A percentile compares a stretch with the other conserved stretches of the same genome.
Evolutionary conservation across 2,797 vertebrate species (phyloP).

Genomic region (Falco novaeseelandiae): DNA sequence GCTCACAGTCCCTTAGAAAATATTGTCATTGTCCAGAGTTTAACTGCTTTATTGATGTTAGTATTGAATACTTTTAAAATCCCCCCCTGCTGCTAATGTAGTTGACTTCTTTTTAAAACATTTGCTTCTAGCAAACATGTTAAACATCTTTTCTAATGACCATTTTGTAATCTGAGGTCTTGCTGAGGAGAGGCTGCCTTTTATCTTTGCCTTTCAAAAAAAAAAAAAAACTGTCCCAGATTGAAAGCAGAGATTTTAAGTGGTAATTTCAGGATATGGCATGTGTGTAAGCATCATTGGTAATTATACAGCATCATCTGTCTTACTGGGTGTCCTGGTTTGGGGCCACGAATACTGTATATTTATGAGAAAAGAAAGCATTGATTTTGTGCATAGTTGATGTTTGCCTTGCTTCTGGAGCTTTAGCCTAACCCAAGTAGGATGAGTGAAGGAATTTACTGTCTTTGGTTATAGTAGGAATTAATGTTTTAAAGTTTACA

Average conservation of each 20-base stretch:
- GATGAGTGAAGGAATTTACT: slow-evolving; percentile 1
- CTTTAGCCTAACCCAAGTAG: background rate
- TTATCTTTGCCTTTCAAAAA: background rate
- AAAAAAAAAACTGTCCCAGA: too few species aligned
- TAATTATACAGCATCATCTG: background rate
- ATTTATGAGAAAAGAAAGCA: background rate
- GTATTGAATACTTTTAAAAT: background rate
- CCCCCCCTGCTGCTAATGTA: background rate
- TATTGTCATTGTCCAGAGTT: background rate
- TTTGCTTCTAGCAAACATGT: background rate
- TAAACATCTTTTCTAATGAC: background rate
- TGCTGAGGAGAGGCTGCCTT: background rate
- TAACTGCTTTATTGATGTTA: background rate
- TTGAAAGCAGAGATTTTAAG: background rate
- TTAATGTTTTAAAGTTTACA: slow-evolving; percentile 44
- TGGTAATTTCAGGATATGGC: background rate
- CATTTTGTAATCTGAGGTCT: background rate
- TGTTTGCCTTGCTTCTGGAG: background rate
- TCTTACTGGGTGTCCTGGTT: background rate
- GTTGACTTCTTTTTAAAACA: background rate
- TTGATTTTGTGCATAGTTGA: slow-evolving; percentile 22
- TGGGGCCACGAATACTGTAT: background rate
- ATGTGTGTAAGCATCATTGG: background rate
- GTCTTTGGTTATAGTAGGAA: background rate
- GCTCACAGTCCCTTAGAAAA: background rate